A percentile compares a stretch with the other conserved stretches of the same genome.
Conservation (phyloP, 2,113 vertebrate genomes). For the Gulo gulo region DNA sequence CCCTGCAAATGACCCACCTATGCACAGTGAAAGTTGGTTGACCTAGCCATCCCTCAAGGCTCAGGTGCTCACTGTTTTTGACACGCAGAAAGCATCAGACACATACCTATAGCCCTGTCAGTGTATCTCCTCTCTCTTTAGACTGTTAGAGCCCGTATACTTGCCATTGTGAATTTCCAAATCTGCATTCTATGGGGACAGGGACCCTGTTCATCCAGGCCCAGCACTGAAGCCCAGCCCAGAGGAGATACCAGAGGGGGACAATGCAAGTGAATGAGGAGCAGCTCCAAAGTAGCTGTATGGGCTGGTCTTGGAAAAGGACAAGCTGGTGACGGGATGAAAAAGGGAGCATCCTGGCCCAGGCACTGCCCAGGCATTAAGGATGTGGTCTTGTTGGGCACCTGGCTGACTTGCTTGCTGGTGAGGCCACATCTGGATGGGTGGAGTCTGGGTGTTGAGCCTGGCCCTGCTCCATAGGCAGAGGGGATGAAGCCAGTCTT, state of each 20-base stretch:
- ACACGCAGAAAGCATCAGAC: not conserved
- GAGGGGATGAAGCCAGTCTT: not conserved
- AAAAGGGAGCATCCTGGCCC: not conserved
- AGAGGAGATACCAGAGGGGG: not conserved
- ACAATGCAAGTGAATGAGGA: not conserved
- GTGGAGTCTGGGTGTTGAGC: not conserved
- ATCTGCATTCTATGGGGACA: not conserved
- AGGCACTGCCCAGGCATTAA: not conserved
- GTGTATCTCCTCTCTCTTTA: not conserved
- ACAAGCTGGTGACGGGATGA: not conserved
- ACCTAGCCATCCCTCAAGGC: not conserved
- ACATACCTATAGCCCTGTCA: not conserved
- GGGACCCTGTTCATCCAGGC: not conserved
- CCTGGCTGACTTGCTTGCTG: not conserved
- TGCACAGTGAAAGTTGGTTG: not conserved
- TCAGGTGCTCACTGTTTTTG: not conserved
- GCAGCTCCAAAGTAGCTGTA: not conserved
- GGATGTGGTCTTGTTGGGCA: not conserved
- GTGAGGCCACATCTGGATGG: not conserved
- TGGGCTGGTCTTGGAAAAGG: not conserved
- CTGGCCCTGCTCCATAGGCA: not conserved
- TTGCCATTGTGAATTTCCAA: not conserved
- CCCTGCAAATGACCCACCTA: not conserved
- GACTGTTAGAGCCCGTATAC: not conserved
- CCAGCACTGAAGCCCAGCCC: not conserved